These are phyloP conservation scores for Oenanthe melanoleuca DNA, from an alignment of 2,113 vertebrate genomes.

Conservation along the genomic window DNA sequence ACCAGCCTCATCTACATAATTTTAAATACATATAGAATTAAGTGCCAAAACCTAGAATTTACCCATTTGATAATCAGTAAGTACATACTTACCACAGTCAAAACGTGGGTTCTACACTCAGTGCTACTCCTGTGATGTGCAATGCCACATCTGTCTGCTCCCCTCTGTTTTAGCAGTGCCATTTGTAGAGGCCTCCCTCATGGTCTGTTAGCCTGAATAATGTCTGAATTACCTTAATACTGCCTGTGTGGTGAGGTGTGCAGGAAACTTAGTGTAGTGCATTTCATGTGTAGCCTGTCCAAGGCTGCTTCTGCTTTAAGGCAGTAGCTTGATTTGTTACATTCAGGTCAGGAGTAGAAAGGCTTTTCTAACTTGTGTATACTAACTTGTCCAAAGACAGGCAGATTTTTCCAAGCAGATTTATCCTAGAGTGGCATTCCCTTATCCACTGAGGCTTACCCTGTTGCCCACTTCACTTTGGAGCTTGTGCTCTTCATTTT, in stretches of 20 bases:
- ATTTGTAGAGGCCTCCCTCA: background rate
- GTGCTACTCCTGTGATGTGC: background rate
- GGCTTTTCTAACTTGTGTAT: background rate
- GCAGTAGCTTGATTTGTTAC: background rate
- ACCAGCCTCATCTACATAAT: background rate
- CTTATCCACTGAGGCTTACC: background rate
- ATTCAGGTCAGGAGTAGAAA: background rate
- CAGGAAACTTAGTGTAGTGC: background rate
- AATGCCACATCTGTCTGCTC: background rate
- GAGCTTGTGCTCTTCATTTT: accelerated
- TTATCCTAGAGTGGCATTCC: background rate
- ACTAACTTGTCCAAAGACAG: background rate
- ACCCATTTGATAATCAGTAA: background rate
- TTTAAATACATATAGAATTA: background rate
- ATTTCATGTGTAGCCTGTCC: background rate
- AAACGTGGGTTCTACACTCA: background rate
- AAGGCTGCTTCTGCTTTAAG: background rate
- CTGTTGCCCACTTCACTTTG: background rate
- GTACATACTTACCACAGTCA: background rate
- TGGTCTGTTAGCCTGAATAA: background rate
- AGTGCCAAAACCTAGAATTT: background rate
- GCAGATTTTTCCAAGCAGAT: background rate
- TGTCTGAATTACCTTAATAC: accelerated
- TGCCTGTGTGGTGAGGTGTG: background rate
- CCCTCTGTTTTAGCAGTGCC: background rate